Evolutionary conservation across 2,797 vertebrate species (phyloP), one percentile per base, ranked within the genome.

Genomic region (Muscicapa striata): DNA sequence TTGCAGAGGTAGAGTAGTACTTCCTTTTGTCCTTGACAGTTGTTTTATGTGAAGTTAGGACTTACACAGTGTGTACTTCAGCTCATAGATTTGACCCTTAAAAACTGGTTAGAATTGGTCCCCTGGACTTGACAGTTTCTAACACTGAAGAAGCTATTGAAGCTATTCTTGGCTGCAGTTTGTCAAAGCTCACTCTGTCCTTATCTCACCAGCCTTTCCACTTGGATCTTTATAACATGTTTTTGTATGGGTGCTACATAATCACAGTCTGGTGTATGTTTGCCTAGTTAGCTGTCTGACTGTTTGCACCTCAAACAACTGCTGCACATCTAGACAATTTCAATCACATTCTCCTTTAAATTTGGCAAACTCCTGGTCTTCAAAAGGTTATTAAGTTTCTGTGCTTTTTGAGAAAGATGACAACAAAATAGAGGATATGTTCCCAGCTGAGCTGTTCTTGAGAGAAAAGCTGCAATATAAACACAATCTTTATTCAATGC

Each of bases 401-500:
- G 51, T 36, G 66, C 23, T 41, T 86, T 81, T 78, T 83, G 75
- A 76, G 90, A 82, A 82, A 94, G 34, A 54, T 58, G 79, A 73
- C 70, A 73, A 34, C 18, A 41, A 79, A 82, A 91, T 32, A 91
- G 58, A 87, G 27, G 23, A 61, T 73, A 49, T 17, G 12, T 19
- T 89, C 75, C 29, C 54, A 57, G 16, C 23, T 61, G 54, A 93
- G 43, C 38, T 68, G 10, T 64, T 87, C 59, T 79, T 91, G 40
- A 68, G 59, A 87, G 64, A 93, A 85, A 88, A 85, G n/a, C 24
- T 77, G 69, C 61, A 88, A 24, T 85, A 76, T 36, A 90, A 93
- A 85, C 26, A 91, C 43, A 85, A 43, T 34, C 27, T 76, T 80
- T 73, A 83, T 90, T 83, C 32, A 23, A 40, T 66, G 48, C 73